These are phyloP conservation scores for Acanthiza pusilla DNA, from an alignment of 2,797 vertebrate genomes.

Conservation along the genomic window DNA sequence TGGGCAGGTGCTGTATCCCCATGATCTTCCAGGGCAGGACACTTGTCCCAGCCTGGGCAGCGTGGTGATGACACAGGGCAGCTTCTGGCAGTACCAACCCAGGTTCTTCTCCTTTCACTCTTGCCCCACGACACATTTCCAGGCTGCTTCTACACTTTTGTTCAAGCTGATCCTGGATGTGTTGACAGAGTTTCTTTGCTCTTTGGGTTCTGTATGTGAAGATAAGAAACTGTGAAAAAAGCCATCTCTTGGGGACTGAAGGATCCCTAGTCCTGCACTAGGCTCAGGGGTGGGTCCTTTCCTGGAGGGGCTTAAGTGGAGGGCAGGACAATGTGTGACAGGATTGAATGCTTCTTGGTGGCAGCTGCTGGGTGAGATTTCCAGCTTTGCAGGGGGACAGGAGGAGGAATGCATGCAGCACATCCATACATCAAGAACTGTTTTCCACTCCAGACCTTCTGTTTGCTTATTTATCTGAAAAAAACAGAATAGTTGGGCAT, in stretches of 20 bases:
- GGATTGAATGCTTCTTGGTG: rapidly evolving
- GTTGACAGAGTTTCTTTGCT: not conserved
- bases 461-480: not conserved
- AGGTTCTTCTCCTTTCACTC: not conserved
- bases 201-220: not conserved
- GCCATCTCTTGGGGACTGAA: not conserved
- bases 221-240: not conserved
- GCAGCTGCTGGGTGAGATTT: not conserved
- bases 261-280: not conserved
- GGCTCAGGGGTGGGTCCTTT: not conserved
- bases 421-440: not conserved
- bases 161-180: not conserved
- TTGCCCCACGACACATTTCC: not conserved
- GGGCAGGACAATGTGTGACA: not conserved
- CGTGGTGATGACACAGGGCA: rapidly evolving
- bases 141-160: not conserved
- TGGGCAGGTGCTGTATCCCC: not conserved
- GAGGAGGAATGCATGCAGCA: not conserved
- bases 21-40: not conserved
- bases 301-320: too few relatives aligned
- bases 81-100: not conserved
- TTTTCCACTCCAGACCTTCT: not conserved
- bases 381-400: not conserved
- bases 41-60: not conserved
- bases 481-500: not conserved